Base-by-base conservation (phyloP, 1,140 invertebrate genomes). In the Dinoponera quadriceps region DNA sequence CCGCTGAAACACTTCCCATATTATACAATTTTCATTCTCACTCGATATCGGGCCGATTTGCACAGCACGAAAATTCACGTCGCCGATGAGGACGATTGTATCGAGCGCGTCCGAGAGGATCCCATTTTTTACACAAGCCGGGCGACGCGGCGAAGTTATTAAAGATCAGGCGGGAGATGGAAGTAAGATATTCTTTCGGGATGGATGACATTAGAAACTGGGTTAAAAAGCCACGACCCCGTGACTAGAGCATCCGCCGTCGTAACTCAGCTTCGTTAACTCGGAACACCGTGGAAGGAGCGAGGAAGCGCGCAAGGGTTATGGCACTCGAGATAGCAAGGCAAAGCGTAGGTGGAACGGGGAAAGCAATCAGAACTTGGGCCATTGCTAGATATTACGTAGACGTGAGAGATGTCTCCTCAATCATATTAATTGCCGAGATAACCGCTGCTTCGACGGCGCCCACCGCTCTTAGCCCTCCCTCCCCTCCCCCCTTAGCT, bases 311-410 rank as follows among this genome's bases (percentile, higher is more conserved):
- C 88, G 91, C 89, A 91, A 94, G 93, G 93, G 93, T 93, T 94
- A 94, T 93, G 91, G 91, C 88, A 88, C 89, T 85, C 80, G 84
- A 94, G 93, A 94, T 94, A 93, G 92, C 90, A 84, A 90, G 85
- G 89, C 90, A 90, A 91, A 85, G 87, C 88, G 87, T 88, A 72
- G 90, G 81, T 88, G 82, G 89, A 87, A 88, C 82, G 87, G 88
- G 92, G 90, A 94, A 94, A 94, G 93, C 92, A 94, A 94, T 94
- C 93, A 94, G 93, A 94, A 94, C 93, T 94, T 94, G 92, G 93
- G 93, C 92, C 93, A 94, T 94, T 94, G 91, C 92, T 93, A 91
- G 92, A 94, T 94, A 94, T 94, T 93, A 94, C 93, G 85, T 89
- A 93, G 92, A 94, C 92, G 92, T 93, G 93, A 94, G 93, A 94